phyloP scores from a whole-genome alignment of 2,888 invertebrate genomes.

The Arctia plantaginis region DNA sequence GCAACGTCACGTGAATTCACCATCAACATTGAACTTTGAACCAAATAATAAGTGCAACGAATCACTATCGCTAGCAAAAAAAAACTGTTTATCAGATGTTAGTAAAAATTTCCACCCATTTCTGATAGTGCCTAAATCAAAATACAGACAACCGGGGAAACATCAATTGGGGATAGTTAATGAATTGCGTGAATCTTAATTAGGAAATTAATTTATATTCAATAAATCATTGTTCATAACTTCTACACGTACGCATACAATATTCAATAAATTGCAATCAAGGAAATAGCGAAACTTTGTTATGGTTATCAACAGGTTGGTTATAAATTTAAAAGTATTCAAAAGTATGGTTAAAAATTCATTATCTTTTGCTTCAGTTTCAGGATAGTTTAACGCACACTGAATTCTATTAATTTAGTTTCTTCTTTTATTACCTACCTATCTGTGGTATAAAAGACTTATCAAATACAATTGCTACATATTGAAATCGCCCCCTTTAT shows the following conservation, averaged over 20 bases:
- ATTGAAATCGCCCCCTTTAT: neutral
- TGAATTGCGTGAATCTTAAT: neutral
- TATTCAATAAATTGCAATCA: constrained; percentile 25
- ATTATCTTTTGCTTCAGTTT: constrained; percentile 23
- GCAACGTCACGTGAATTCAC: constrained; percentile 23
- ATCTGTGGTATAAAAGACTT: neutral
- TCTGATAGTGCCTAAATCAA: neutral
- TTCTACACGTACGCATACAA: neutral
- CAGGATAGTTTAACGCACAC: constrained; percentile 22
- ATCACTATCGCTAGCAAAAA: neutral
- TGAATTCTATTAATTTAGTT: neutral
- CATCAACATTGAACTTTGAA: constrained; percentile 9
- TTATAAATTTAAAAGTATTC: no score
- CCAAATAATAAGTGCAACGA: neutral
- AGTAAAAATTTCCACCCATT: no score
- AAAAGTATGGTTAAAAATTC: no score
- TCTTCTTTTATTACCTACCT: neutral
- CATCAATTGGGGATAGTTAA: neutral
- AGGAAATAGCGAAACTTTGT: constrained; percentile 46
- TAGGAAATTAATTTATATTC: neutral
- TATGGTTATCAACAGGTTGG: constrained; percentile 46
- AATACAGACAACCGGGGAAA: neutral
- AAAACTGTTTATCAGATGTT: neutral
- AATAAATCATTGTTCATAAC: neutral
- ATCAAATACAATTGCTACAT: neutral